Percentiles rank a stretch among this genome's conserved stretches.
phyloP scores from a whole-genome alignment of 2,797 vertebrate genomes.

The Sarcoramphus papa region DNA sequence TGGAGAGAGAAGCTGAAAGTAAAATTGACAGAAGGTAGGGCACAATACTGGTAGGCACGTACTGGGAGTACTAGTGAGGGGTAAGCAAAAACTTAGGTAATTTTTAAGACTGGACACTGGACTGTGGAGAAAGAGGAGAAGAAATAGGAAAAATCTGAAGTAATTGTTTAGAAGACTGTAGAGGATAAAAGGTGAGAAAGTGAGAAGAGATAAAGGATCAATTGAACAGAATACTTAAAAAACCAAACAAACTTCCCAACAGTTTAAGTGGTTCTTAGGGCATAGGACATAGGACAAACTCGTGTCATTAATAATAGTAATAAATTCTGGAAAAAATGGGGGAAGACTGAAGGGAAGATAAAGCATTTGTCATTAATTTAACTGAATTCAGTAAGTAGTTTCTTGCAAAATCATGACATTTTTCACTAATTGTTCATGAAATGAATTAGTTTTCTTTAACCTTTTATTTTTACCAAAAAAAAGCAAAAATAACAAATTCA shows the following conservation, averaged over 20 bases:
- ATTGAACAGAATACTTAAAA: neutral
- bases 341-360: neutral
- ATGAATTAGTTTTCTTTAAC: neutral
- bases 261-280: neutral
- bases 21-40: neutral
- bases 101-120: neutral
- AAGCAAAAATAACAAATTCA: neutral
- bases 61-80: neutral
- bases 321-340: neutral
- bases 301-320: neutral
- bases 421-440: neutral
- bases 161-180: neutral
- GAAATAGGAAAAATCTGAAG: neutral
- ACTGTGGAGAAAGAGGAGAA: neutral
- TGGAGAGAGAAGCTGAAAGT: neutral
- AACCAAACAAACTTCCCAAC: neutral
- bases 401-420: neutral
- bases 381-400: neutral
- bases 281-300: neutral
- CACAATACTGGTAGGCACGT: neutral
- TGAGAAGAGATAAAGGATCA: neutral
- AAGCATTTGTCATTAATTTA: neutral
- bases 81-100: neutral
- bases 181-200: neutral
- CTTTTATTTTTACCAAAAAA: neutral